A percentile compares a stretch with the other conserved stretches of the same genome.
phyloP scores from a whole-genome alignment of 2,888 invertebrate species.

The Margaritifera margaritifera region DNA sequence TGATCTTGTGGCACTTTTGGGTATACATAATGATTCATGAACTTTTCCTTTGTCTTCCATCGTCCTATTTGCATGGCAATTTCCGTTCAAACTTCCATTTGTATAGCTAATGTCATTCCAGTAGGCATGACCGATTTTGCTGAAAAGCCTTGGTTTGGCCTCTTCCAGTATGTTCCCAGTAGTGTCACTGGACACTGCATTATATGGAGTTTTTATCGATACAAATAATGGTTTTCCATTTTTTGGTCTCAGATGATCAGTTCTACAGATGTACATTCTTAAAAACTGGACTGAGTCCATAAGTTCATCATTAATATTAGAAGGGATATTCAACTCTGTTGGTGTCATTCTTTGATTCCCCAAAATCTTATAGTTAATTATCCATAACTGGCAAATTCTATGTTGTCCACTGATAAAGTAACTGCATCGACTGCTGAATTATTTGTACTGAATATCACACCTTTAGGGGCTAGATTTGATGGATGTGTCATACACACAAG shows the following conservation, averaged over 20 bases:
- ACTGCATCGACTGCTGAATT: background rate
- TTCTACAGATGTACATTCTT: slow-evolving; percentile 8
- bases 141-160: background rate
- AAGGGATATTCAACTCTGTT: slow-evolving; percentile 10
- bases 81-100: slow-evolving; percentile 3
- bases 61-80: slow-evolving; percentile 11
- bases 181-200: slow-evolving; percentile 7
- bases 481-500: slow-evolving; percentile 13
- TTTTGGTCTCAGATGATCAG: slow-evolving; percentile 6
- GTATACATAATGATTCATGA: slow-evolving; percentile 14
- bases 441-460: slow-evolving; percentile 5
- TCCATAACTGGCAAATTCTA: slow-evolving; percentile 8
- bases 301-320: background rate
- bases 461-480: slow-evolving; percentile 11
- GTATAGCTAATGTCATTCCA: slow-evolving; percentile 5
- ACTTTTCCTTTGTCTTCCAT: slow-evolving; percentile 13
- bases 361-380: slow-evolving; percentile 14
- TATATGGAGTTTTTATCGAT: slow-evolving; percentile 9
- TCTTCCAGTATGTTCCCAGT: slow-evolving; percentile 11
- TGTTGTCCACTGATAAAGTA: slow-evolving; percentile 1
- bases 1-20: slow-evolving; percentile 2
- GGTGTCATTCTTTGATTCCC: slow-evolving; percentile 21
- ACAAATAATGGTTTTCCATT: slow-evolving; percentile 5
- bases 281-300: slow-evolving; percentile 8
- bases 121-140: slow-evolving; percentile 15